These are phyloP conservation scores for Platerodrilus igneus DNA, from an alignment of 2,888 invertebrate species.

Conservation along the genomic window DNA sequence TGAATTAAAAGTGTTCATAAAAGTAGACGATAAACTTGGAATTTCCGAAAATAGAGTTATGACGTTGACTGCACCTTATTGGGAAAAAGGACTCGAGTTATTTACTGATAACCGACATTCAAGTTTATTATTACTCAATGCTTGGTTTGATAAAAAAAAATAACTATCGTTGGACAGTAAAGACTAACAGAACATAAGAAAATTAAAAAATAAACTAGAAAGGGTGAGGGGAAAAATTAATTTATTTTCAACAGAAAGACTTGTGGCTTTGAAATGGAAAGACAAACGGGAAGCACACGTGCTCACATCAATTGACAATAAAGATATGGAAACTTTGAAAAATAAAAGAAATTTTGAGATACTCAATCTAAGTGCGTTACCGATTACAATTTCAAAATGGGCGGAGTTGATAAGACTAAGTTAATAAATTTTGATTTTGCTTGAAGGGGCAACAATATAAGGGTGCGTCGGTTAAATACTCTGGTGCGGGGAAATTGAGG, in stretches of 20 bases:
- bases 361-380: too few species aligned
- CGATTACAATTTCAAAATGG: too few species aligned
- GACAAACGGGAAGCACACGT: slow-evolving; percentile 1
- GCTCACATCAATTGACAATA: not conserved
- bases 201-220: too few species aligned
- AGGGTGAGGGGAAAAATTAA: not conserved
- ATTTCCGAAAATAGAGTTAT: slow-evolving; percentile 4
- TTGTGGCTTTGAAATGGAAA: not conserved
- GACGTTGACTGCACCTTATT: slow-evolving; percentile 3
- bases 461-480: too few species aligned
- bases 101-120: slow-evolving; percentile 18
- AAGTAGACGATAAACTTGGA: slow-evolving; percentile 11
- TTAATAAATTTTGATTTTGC: not conserved
- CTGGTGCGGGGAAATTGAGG: too few species aligned
- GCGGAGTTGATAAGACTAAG: slow-evolving; percentile 6
- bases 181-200: slow-evolving; percentile 16
- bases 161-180: slow-evolving; percentile 19
- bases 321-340: too few species aligned
- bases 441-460: too few species aligned
- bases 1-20: too few species aligned
- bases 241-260: not conserved
- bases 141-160: slow-evolving; percentile 12
- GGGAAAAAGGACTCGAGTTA: slow-evolving; percentile 9
- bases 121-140: slow-evolving; percentile 14
- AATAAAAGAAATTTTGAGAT: too few species aligned